Percentiles rank a stretch among this genome's conserved stretches.
Conservation (phyloP, 2,888 invertebrate genomes). For the Chalcis sispes region DNA sequence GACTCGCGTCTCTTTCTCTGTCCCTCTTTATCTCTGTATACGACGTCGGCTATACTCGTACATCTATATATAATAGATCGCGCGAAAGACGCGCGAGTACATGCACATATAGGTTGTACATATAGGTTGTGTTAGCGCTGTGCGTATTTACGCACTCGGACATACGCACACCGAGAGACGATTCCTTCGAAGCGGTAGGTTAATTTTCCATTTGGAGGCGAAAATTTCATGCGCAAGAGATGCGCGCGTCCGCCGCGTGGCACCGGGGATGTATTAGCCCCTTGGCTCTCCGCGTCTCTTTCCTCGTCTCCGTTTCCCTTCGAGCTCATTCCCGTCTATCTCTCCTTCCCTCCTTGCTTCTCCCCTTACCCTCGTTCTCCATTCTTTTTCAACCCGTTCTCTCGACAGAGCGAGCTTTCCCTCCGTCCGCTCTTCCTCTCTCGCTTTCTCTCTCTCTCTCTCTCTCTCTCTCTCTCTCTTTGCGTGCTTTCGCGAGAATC, state of each 20-base stretch:
- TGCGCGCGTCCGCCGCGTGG: slow-evolving; percentile 58
- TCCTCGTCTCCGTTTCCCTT: slow-evolving; percentile 29
- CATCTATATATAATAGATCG: not conserved
- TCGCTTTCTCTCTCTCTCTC: slow-evolving; percentile 53
- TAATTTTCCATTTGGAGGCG: slow-evolving; percentile 67
- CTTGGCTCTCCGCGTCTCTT: slow-evolving; percentile 61
- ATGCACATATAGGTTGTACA: not conserved
- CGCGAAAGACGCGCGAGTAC: not conserved
- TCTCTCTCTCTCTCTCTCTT: slow-evolving; percentile 58
- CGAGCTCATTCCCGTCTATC: not conserved
- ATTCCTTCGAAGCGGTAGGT: slow-evolving; percentile 60
- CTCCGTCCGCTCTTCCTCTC: slow-evolving; percentile 54
- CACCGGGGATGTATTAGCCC: slow-evolving; percentile 65
- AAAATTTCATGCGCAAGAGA: slow-evolving; percentile 61
- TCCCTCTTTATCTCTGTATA: not conserved
- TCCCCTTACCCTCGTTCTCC: slow-evolving; percentile 55
- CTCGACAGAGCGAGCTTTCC: no score
- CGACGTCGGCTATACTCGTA: slow-evolving; percentile 16
- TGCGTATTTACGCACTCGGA: not conserved
- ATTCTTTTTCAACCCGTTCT: slow-evolving; percentile 60
- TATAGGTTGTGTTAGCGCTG: no score
- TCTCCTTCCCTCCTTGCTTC: slow-evolving; percentile 46
- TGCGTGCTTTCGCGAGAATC: slow-evolving; percentile 76
- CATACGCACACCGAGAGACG: not conserved
- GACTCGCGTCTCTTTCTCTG: no score